Conservation (phyloP, 2,888 invertebrate genomes). For the Tillus elongatus region DNA sequence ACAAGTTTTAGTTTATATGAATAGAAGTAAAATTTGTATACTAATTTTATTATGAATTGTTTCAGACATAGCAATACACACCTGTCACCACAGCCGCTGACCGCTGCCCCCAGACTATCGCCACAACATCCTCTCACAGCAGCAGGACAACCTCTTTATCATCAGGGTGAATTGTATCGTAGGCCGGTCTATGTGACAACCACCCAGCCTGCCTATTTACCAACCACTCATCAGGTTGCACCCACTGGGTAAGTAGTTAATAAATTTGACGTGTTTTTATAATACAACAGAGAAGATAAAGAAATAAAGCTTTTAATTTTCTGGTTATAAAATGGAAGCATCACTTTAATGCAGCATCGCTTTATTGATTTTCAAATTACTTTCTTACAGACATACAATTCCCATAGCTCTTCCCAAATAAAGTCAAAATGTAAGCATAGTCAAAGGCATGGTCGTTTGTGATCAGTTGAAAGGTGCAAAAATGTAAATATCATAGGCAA, state of each 20-base stretch:
- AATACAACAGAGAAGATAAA: not conserved
- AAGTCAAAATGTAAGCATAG: too few species aligned
- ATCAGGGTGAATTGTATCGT: conserved; percentile 56
- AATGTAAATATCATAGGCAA: too few species aligned
- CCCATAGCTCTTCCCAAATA: too few species aligned
- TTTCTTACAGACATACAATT: too few species aligned
- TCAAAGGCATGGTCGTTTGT: too few species aligned
- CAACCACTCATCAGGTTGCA: conserved; percentile 47
- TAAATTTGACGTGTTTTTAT: not conserved
- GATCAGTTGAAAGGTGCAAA: too few species aligned
- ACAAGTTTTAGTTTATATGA: too few species aligned
- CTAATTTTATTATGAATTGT: conserved; percentile 9
- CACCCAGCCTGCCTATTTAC: conserved; percentile 47
- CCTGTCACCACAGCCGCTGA: conserved; percentile 45
- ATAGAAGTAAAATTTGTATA: too few species aligned
- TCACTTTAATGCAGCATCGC: too few species aligned
- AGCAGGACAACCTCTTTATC: conserved; percentile 53
- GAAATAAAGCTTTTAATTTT: too few species aligned
- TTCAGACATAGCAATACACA: conserved; percentile 42
- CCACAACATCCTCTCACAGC: conserved; percentile 46
- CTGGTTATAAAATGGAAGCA: too few species aligned
- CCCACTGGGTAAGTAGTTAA: conserved; percentile 42
- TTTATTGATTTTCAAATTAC: too few species aligned
- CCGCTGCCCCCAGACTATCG: conserved; percentile 43
- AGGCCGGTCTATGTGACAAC: conserved; percentile 62